Evolutionary conservation across 2,888 invertebrate genomes (phyloP).

Genomic region (Melolontha melolontha): DNA sequence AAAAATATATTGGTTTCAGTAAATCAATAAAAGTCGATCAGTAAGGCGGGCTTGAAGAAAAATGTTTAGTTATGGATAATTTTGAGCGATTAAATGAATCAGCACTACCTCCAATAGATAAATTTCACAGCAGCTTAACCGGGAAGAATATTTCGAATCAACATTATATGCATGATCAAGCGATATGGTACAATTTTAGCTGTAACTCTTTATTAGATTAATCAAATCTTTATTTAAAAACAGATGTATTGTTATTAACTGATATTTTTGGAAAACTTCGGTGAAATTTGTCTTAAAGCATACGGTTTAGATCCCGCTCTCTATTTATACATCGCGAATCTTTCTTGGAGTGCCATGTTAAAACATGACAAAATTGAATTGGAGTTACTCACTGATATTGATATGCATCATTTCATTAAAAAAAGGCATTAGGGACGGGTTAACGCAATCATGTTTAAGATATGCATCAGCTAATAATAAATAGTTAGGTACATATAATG

Average conservation of each 20-base stretch:
- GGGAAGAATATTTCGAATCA: not conserved
- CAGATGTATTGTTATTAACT: slow-evolving; percentile 49
- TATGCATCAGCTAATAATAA: slow-evolving; percentile 57
- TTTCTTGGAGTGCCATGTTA: slow-evolving; percentile 56
- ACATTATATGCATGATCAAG: slow-evolving; percentile 5
- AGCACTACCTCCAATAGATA: not conserved
- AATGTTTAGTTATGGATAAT: slow-evolving; percentile 20
- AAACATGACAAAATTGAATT: slow-evolving; percentile 53
- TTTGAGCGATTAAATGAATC: slow-evolving; percentile 24
- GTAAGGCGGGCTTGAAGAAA: slow-evolving; percentile 34
- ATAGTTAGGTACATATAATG: slow-evolving; percentile 49
- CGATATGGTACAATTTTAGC: slow-evolving; percentile 21
- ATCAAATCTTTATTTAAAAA: slow-evolving; percentile 53
- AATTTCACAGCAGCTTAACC: slow-evolving; percentile 7
- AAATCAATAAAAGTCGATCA: slow-evolving; percentile 47
- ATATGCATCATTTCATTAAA: slow-evolving; percentile 53
- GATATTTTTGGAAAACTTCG: slow-evolving; percentile 58
- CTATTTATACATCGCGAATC: slow-evolving; percentile 55
- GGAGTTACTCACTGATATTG: slow-evolving; percentile 54
- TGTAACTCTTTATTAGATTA: slow-evolving; percentile 50
- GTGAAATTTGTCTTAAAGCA: slow-evolving; percentile 48
- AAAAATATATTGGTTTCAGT: slow-evolving; percentile 56
- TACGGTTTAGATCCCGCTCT: slow-evolving; percentile 55
- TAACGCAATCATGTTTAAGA: slow-evolving; percentile 54
- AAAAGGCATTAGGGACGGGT: slow-evolving; percentile 55